Evolutionary conservation across 2,797 vertebrate species (phyloP).

Genomic region (Setipinna tenuifilis): DNA sequence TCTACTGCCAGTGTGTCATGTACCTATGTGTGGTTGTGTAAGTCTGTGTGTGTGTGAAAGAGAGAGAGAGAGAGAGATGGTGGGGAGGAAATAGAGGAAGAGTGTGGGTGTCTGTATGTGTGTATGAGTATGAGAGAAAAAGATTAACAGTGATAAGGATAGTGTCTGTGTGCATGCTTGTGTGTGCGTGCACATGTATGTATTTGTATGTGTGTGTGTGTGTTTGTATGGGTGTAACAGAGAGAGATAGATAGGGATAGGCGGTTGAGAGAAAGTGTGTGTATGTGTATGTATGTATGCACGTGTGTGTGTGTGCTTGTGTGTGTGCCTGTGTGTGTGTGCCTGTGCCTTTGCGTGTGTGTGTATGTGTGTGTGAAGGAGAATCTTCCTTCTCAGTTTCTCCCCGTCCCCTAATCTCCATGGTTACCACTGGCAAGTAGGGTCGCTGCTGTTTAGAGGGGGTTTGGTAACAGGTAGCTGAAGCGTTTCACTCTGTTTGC

Average conservation of each 20-base stretch:
- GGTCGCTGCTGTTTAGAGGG: slow-evolving; percentile 53
- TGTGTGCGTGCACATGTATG: neutral
- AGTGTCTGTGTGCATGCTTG: neutral
- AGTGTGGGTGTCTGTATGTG: too few species aligned
- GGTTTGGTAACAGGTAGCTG: slow-evolving; percentile 50
- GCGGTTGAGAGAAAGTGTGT: too few species aligned
- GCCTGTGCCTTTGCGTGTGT: slow-evolving; percentile 23
- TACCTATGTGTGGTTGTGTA: neutral
- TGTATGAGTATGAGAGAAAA: too few species aligned
- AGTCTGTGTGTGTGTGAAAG: neutral
- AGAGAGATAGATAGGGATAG: too few species aligned
- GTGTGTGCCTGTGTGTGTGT: neutral
- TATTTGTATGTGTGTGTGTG: neutral
- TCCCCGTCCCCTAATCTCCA: slow-evolving; percentile 50
- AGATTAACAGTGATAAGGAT: neutral
- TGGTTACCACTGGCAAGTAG: slow-evolving; percentile 54
- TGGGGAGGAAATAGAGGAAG: too few species aligned
- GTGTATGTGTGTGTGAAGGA: slow-evolving; percentile 47
- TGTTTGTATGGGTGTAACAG: neutral
- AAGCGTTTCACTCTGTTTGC: neutral
- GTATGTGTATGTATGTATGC: neutral
- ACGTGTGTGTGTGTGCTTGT: neutral
- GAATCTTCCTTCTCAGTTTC: slow-evolving; percentile 62
- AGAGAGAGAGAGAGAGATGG: neutral
- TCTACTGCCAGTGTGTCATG: slow-evolving; percentile 1